Evolutionary conservation across 2,888 invertebrate genomes (phyloP).

Genomic region (Sinodicranocentrus sp.): DNA sequence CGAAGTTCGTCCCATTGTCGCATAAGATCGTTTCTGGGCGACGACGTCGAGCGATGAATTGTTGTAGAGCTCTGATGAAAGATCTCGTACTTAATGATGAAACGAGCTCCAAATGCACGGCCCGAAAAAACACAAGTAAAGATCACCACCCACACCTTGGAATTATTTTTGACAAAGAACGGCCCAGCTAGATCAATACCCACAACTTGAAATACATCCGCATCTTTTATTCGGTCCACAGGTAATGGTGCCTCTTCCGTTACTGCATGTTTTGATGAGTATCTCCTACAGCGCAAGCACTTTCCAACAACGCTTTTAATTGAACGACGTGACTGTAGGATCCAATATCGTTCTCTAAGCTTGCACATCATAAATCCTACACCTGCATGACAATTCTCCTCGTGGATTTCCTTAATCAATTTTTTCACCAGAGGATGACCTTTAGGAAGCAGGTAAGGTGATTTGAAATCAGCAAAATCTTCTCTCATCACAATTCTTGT

Average conservation of each 20-base stretch:
- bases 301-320: not conserved
- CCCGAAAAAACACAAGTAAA: slow-evolving; percentile 10
- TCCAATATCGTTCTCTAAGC: slow-evolving; percentile 20
- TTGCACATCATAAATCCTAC: slow-evolving; percentile 26
- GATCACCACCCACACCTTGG: slow-evolving; percentile 69
- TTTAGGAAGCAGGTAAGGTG: too few species aligned
- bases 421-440: slow-evolving; percentile 10
- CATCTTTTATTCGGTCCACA: not conserved
- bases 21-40: slow-evolving; percentile 77
- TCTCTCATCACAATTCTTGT: slow-evolving; percentile 24
- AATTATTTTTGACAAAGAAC: slow-evolving; percentile 73
- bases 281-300: slow-evolving; percentile 30
- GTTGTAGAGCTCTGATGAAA: slow-evolving; percentile 77
- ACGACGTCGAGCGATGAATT: slow-evolving; percentile 78
- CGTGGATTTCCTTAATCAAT: slow-evolving; percentile 2
- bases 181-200: slow-evolving; percentile 78
- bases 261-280: too few species aligned
- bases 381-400: slow-evolving; percentile 16
- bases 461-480: slow-evolving; percentile 24
- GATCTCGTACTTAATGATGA: slow-evolving; percentile 76
- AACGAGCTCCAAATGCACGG: slow-evolving; percentile 78
- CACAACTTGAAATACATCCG: slow-evolving; percentile 18
- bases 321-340: slow-evolving; percentile 11
- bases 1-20: slow-evolving; percentile 79
- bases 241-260: slow-evolving; percentile 14